Base-by-base conservation (phyloP, 1,140 invertebrate species). In the Danaus melanippus region DNA sequence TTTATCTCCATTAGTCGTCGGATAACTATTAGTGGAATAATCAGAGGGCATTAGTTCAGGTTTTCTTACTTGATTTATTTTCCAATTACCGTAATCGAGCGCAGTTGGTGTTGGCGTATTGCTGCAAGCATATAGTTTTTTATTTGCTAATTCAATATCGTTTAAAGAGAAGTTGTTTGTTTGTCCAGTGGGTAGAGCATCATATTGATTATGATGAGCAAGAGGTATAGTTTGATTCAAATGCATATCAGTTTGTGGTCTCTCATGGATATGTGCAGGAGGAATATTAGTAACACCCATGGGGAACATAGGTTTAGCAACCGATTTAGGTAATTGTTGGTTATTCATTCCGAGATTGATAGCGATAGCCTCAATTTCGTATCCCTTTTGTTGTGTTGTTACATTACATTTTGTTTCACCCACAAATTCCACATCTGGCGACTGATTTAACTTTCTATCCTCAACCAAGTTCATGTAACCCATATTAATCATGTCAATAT, bases 401-500 rank as follows among this genome's bases (percentile, higher is more conserved):
- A 65, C 46, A 56, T 57, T 66, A 0, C 63, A 15, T 69, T 83
- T 81, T 8, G 59, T 42, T 42, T 77, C 77, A 8, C 53, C 50
- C 8, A 66, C 46, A 53, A 60, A 77, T 44, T 80, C 73, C 42
- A 68, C 60, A 56, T 71, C 74, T 53, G 69, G 69, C 8, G 60
- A 46, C 32, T 81, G 76, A 12, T 42, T 58, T 71, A 58, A 50
- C 64, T 56, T 67, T 66, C 74, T 63, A 11, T 79, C 76, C 46
- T 56, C 82, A 17, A 72, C 15, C 15, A 15, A 52, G 47, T 76
- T 79, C 63, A 85, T 70, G 51, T 87, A 88, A 10, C 83, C 82
- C 82, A 88, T 85, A 64, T 86, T 88, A 5, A 88, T 67, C 79
- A 86, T 85, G 64, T 87, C 85, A 40, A 87, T 68, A 53, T 71